Percentiles rank a stretch among this genome's conserved stretches.
Conservation (phyloP, 2,888 invertebrate genomes). For the Acrobasis repandana region DNA sequence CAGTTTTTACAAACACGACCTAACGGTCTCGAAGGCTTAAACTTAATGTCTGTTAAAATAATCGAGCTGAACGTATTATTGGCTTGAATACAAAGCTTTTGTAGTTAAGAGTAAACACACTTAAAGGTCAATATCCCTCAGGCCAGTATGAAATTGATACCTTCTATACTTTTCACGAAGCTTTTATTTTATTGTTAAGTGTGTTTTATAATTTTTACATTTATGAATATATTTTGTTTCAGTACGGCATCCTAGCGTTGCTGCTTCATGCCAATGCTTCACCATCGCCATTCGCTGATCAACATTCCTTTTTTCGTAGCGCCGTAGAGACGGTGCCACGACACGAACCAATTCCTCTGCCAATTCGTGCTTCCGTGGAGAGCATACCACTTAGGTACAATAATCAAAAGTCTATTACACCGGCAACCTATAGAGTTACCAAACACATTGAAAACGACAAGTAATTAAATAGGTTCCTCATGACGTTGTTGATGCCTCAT, state of each 20-base stretch:
- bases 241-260: conserved; percentile 53
- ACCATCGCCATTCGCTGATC: conserved; percentile 59
- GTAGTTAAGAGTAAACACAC: conserved; percentile 44
- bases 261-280: conserved; percentile 51
- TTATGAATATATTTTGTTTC: conserved; percentile 30
- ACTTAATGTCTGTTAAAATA: conserved; percentile 55
- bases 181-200: neutral
- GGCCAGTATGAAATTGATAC: conserved; percentile 58
- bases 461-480: too few relatives aligned
- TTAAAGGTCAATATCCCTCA: conserved; percentile 61
- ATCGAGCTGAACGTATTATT: conserved; percentile 64
- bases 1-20: conserved; percentile 43
- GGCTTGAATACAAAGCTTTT: conserved; percentile 54
- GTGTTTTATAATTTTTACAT: neutral
- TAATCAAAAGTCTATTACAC: too few relatives aligned
- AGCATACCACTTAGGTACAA: conserved; percentile 83
- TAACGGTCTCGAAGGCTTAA: conserved; percentile 56
- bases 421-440: too few relatives aligned
- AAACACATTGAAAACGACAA: too few relatives aligned
- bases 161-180: neutral
- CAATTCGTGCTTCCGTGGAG: conserved; percentile 90
- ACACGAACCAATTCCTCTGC: conserved; percentile 72
- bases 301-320: conserved; percentile 57
- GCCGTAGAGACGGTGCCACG: conserved; percentile 68
- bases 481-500: too few relatives aligned